Evolutionary conservation across 2,888 invertebrate genomes (phyloP).

Genomic region (Eurois occulta): DNA sequence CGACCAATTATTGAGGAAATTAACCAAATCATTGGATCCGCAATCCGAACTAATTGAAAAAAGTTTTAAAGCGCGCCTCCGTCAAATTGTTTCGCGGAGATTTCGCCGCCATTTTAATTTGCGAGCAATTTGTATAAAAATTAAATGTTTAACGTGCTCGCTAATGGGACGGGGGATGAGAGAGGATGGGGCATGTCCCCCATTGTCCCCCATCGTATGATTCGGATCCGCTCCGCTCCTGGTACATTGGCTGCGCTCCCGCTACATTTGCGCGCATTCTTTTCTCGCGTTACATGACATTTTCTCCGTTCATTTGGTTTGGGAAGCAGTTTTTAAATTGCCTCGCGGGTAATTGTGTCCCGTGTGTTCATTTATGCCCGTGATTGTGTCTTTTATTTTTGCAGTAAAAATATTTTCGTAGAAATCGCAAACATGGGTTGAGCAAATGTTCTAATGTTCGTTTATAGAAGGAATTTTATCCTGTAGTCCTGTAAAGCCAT

Average conservation of each 20-base stretch:
- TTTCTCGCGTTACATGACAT: constrained; percentile 33
- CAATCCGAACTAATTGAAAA: constrained; percentile 65
- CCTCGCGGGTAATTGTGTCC: constrained; percentile 18
- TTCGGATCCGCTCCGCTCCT: constrained; percentile 49
- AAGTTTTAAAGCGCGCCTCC: constrained; percentile 58
- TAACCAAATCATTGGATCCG: constrained; percentile 64
- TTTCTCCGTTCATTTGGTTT: constrained; percentile 44
- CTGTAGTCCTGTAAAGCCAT: not conserved
- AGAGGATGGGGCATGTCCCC: constrained; percentile 21
- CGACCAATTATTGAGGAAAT: constrained; percentile 63
- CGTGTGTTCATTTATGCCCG: constrained; percentile 6
- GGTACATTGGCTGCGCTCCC: not conserved
- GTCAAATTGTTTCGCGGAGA: constrained; percentile 66
- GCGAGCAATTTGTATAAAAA: constrained; percentile 75
- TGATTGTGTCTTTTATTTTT: constrained; percentile 26
- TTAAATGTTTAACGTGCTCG: constrained; percentile 69
- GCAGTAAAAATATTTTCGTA: constrained; percentile 5
- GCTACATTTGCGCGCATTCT: constrained; percentile 40
- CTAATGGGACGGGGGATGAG: constrained; percentile 55
- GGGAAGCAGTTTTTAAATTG: constrained; percentile 43
- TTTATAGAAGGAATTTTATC: not conserved
- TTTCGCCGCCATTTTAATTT: constrained; percentile 69
- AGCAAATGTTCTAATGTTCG: not conserved
- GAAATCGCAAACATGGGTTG: not conserved
- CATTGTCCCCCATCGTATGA: constrained; percentile 50